These are phyloP conservation scores for Phaethon lepturus DNA, from an alignment of 2,113 vertebrate species.

Conservation along the genomic window DNA sequence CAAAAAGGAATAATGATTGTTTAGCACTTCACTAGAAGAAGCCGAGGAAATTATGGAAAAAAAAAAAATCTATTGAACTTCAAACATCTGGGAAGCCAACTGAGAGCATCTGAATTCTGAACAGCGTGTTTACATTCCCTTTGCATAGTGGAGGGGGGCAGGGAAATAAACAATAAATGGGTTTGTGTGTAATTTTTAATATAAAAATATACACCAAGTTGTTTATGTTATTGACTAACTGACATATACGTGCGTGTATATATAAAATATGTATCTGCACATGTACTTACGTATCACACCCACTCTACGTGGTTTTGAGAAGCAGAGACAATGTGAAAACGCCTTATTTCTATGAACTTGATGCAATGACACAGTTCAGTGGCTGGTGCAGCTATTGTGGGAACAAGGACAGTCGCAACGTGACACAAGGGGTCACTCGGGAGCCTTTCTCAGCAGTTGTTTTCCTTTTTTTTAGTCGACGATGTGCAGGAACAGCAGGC, in stretches of 20 bases:
- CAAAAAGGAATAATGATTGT: constrained; percentile 73
- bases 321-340: neutral
- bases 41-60: constrained; percentile 70
- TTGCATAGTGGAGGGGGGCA: neutral
- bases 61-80: constrained; percentile 71
- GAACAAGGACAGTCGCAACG: neutral
- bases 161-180: neutral
- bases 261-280: neutral
- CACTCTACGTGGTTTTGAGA: neutral
- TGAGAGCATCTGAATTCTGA: constrained; percentile 46
- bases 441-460: neutral
- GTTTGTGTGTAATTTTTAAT: neutral
- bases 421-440: constrained; percentile 66
- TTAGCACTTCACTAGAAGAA: constrained; percentile 75
- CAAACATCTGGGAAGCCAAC: constrained; percentile 69
- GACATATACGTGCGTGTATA: rapidly evolving
- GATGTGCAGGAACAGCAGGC: neutral
- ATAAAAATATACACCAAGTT: neutral
- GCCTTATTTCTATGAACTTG: neutral
- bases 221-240: neutral
- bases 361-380: neutral
- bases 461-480: neutral
- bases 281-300: neutral
- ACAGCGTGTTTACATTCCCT: constrained; percentile 47
- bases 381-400: neutral